Evolutionary conservation across 35 echinoderm and acorn worm species (phyloP), one percentile per base, ranked within the genome.

Genomic region (Ptychodera flava): DNA sequence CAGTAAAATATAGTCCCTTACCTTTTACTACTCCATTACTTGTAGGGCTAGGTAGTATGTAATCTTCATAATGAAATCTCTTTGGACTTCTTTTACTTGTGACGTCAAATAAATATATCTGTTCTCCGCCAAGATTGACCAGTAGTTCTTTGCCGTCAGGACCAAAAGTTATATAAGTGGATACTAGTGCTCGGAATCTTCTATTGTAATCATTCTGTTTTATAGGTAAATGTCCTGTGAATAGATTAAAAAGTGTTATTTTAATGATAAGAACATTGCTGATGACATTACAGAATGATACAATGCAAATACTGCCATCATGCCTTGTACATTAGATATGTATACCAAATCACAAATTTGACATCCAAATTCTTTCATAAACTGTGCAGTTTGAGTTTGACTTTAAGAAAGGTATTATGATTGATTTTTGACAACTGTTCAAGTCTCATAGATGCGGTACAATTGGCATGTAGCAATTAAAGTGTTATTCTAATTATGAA

Each of bases 31-130:
- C 88, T 1, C 96, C 96, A 86, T 99, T 99, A 28, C 78, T 78
- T 22, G 52, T 82, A 77, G 88, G 87, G 0, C 85, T 77, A 33
- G 1, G 35, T 64, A 92, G 76, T 32, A 78, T 34, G 75, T 99
- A 99, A 80, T 99, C 96, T 15, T 90, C 93, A 0, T 89, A 38
- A 76, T 86, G 87, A 78, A 86, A 99, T 30, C 87, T 28, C 86
- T 90, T 99, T 16, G 96, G 91, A 31, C 76, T 86, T 16, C 80
- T 89, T 1, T 84, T 38, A 31, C 90, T 90, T 34, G 90, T 83
- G 28, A 99, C 81, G 77, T 99, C 96, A 89, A 94, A 99, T 31
- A 99, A 78, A 82, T 99, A 99, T n/a, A 99, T 92, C 79, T 99
- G 96, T 84, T 99, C 96, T 32, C 96, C 96, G 28, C 96, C 96